These are phyloP conservation scores for Subacronicta megacephala DNA, from an alignment of 2,888 invertebrate species.

Conservation along the genomic window DNA sequence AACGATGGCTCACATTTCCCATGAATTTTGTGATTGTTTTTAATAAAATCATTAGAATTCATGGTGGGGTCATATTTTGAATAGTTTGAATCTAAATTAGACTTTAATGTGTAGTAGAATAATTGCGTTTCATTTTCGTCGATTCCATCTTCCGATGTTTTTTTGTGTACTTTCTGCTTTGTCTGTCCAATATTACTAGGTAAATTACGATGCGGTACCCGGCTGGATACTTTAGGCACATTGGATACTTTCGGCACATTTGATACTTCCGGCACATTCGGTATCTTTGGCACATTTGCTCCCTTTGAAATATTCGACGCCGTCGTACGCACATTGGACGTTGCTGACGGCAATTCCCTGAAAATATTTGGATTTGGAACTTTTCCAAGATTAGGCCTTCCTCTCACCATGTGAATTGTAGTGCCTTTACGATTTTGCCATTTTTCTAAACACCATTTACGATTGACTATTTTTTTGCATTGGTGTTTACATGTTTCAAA, in stretches of 20 bases:
- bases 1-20: conserved; percentile 45
- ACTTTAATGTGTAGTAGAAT: conserved; percentile 47
- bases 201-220: background rate
- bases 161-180: conserved; percentile 10
- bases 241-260: background rate
- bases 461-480: conserved; percentile 36
- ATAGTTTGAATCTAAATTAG: conserved; percentile 40
- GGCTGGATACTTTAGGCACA: background rate
- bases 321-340: background rate
- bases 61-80: conserved; percentile 23
- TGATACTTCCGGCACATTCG: background rate
- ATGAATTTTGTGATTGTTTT: conserved; percentile 43
- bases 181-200: background rate
- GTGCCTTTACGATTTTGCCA: background rate
- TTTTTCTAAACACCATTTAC: conserved; percentile 28
- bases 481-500: conserved; percentile 23
- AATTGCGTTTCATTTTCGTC: conserved; percentile 40
- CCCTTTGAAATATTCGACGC: background rate
- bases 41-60: conserved; percentile 31
- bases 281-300: background rate
- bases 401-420: background rate
- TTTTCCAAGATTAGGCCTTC: background rate
- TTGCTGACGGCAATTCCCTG: background rate
- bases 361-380: background rate
- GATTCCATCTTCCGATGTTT: conserved; percentile 16